Percentiles rank a stretch among this genome's conserved stretches.
Evolutionary conservation across 2,797 vertebrate species (phyloP).

Genomic region (Darevskia mixta): DNA sequence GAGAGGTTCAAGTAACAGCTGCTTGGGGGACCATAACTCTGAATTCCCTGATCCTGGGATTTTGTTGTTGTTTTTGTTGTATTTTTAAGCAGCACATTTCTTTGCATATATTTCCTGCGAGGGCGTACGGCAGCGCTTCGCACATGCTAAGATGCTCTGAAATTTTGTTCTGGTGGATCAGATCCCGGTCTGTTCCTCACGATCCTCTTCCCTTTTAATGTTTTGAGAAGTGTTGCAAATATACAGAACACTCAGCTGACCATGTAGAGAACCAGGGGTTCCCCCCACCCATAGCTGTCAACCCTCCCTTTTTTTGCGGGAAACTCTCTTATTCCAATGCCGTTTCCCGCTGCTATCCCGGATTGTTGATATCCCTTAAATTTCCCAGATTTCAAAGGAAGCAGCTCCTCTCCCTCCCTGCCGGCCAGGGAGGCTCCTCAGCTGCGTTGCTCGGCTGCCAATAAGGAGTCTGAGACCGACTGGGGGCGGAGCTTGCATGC

Average conservation of each 20-base stretch:
- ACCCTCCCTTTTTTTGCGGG: too few species aligned
- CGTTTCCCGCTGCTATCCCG: too few species aligned
- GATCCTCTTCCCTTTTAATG: not conserved
- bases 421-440: too few species aligned
- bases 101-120: not conserved
- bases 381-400: too few species aligned
- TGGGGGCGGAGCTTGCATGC: too few species aligned
- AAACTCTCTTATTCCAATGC: too few species aligned
- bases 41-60: not conserved
- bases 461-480: too few species aligned
- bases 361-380: too few species aligned
- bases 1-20: slow-evolving; percentile 5
- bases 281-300: too few species aligned
- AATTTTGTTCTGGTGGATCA: not conserved
- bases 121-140: not conserved
- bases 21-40: slow-evolving; percentile 3
- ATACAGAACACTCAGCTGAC: too few species aligned
- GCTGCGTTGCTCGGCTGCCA: too few species aligned
- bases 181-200: not conserved
- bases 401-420: too few species aligned
- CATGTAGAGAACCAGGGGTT: not conserved
- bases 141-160: not conserved
- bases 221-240: not conserved
- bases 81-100: slow-evolving; percentile 10
- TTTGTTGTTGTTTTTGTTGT: not conserved